These are phyloP conservation scores for Stenchaetothrips biformis DNA, from an alignment of 2,888 invertebrate species.

Conservation along the genomic window DNA sequence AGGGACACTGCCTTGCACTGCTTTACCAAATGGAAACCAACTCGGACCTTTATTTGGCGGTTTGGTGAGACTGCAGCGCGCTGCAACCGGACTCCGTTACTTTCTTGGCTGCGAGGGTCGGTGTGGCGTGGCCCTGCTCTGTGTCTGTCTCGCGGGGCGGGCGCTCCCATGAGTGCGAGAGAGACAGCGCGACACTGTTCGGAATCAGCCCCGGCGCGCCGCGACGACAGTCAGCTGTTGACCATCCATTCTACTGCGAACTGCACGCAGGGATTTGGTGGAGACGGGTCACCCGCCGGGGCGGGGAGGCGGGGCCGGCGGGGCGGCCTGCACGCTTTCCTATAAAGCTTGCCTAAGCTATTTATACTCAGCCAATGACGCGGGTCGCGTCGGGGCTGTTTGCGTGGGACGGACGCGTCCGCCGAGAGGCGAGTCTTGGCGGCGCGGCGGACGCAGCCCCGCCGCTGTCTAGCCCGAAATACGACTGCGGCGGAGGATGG, in stretches of 20 bases:
- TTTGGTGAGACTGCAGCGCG: too few relatives aligned
- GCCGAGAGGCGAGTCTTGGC: background rate
- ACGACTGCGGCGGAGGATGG: too few relatives aligned
- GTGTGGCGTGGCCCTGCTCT: too few relatives aligned
- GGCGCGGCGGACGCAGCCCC: background rate
- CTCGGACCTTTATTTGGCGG: too few relatives aligned
- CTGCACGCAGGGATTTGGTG: background rate
- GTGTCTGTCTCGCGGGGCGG: too few relatives aligned
- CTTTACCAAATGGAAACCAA: too few relatives aligned
- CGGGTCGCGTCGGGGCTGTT: background rate
- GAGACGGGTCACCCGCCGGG: background rate
- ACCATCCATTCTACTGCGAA: background rate
- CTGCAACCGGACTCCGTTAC: too few relatives aligned
- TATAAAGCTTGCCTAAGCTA: constrained; percentile 18
- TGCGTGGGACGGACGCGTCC: background rate
- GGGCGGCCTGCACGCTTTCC: background rate
- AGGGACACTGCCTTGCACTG: too few relatives aligned
- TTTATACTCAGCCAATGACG: constrained; percentile 20
- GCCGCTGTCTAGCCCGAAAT: background rate
- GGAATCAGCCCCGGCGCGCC: background rate
- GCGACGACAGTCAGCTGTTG: background rate
- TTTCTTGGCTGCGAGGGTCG: too few relatives aligned
- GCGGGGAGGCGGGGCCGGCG: background rate
- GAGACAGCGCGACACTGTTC: background rate
- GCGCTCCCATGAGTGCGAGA: too few relatives aligned